Conservation (phyloP, 64 coral and sea anemone genomes). For the Orbicella faveolata region DNA sequence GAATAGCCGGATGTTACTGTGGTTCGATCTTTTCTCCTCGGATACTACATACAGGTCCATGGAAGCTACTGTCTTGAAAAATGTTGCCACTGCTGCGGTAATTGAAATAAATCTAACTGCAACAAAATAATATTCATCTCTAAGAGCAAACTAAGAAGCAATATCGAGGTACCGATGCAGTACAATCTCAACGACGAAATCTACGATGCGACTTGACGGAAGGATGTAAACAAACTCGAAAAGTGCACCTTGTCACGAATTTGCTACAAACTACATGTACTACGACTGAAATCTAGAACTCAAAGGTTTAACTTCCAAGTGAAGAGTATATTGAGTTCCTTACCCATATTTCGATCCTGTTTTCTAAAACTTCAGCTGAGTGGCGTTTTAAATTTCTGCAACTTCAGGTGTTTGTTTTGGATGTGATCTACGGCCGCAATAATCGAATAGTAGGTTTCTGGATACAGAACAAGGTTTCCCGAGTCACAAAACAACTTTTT, state of each 20-base stretch:
- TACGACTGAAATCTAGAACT: not conserved
- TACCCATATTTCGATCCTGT: constrained; percentile 15
- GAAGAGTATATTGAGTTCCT: not conserved
- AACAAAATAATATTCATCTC: too few relatives aligned
- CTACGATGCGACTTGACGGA: not conserved
- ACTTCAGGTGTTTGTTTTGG: not conserved
- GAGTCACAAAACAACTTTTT: not conserved
- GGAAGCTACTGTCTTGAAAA: too few relatives aligned
- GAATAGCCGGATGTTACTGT: too few relatives aligned
- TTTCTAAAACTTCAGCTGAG: not conserved
- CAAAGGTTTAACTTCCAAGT: not conserved
- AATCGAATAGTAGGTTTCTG: not conserved
- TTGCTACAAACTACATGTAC: not conserved
- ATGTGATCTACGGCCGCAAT: not conserved
- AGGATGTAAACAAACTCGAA: not conserved
- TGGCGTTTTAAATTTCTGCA: not conserved
- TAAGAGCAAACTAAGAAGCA: not conserved
- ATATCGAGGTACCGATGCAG: not conserved
- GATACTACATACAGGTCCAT: too few relatives aligned
- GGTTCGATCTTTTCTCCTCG: too few relatives aligned
- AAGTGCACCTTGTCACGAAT: not conserved
- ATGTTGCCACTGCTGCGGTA: too few relatives aligned
- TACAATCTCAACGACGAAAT: not conserved
- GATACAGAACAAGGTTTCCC: not conserved
- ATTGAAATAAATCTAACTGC: too few relatives aligned